These are phyloP conservation scores for Agonopterix arenella DNA, from an alignment of 2,888 invertebrate genomes.

Conservation along the genomic window DNA sequence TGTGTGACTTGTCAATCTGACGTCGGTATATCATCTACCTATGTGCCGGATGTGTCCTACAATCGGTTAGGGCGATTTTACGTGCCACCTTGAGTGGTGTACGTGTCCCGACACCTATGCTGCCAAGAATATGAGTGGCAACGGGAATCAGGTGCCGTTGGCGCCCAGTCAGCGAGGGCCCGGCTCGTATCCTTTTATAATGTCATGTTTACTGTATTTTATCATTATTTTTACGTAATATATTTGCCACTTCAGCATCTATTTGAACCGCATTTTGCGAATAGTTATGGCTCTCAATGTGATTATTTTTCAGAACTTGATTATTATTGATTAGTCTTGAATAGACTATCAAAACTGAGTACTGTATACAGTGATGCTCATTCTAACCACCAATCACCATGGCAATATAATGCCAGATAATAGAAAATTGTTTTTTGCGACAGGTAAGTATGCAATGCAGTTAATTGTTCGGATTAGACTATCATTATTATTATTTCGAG, in stretches of 20 bases:
- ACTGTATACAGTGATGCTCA: no score
- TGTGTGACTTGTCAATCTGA: constrained; percentile 67
- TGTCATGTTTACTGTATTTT: constrained; percentile 33
- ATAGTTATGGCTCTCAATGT: neutral
- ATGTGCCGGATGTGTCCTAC: constrained; percentile 76
- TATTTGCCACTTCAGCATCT: constrained; percentile 60
- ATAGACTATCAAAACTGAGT: neutral
- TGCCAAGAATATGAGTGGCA: constrained; percentile 80
- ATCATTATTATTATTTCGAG: no score
- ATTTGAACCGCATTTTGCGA: constrained; percentile 42
- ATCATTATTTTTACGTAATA: constrained; percentile 67
- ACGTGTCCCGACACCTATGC: constrained; percentile 78
- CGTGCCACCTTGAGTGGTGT: constrained; percentile 80
- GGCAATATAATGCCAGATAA: no score
- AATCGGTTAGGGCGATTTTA: constrained; percentile 72
- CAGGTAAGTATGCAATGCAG: no score
- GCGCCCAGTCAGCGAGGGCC: constrained; percentile 77
- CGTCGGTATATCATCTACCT: constrained; percentile 60
- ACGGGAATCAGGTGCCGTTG: constrained; percentile 80
- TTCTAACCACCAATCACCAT: no score
- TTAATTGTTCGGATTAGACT: no score
- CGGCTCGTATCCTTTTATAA: constrained; percentile 78
- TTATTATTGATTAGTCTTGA: no score
- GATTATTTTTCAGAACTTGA: no score
- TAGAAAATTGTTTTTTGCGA: no score